Conservation (phyloP, 1,140 invertebrate species). For the Lineus longissimus region DNA sequence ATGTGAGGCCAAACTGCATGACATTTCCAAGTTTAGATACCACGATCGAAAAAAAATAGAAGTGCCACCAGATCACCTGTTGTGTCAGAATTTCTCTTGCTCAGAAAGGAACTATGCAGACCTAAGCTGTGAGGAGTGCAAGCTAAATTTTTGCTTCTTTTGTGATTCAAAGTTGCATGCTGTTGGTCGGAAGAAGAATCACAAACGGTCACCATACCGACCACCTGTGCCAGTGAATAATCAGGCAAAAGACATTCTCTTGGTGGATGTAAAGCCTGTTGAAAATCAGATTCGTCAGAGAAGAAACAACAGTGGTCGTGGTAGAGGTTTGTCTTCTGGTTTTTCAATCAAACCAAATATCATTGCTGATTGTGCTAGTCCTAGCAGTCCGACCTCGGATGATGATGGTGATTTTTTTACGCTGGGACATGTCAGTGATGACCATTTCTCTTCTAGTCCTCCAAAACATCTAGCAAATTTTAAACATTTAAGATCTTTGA, state of each 20-base stretch:
- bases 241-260: conserved; percentile 13
- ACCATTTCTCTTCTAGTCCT: no score
- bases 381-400: neutral
- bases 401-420: neutral
- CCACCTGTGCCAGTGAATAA: neutral
- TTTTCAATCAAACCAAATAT: no score
- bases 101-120: conserved; percentile 48
- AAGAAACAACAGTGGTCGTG: neutral
- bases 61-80: conserved; percentile 26
- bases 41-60: conserved; percentile 41
- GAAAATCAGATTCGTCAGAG: neutral
- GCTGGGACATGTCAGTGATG: neutral
- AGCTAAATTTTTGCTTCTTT: conserved; percentile 44
- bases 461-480: no score
- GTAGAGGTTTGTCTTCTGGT: no score
- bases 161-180: conserved; percentile 46
- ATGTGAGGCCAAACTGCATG: conserved; percentile 50
- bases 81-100: conserved; percentile 46
- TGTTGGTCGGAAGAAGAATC: conserved; percentile 16
- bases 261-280: neutral
- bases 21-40: conserved; percentile 39
- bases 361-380: no score
- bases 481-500: no score
- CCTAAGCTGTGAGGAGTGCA: conserved; percentile 45
- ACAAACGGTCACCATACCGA: conserved; percentile 18